Conservation (phyloP, 1,140 invertebrate species). For the Drosophila santomea region DNA sequence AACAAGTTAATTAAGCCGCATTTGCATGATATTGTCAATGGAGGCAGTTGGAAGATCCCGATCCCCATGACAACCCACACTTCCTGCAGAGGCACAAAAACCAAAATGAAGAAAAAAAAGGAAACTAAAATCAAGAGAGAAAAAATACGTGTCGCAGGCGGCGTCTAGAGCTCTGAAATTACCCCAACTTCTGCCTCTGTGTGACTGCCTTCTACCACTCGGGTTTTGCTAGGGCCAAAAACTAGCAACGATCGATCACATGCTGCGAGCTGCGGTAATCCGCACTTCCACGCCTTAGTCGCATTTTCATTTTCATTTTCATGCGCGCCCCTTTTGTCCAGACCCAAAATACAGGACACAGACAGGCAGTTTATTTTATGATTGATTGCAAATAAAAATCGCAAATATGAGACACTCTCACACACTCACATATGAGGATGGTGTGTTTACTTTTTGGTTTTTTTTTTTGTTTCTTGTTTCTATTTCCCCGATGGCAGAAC, state of each 20-base stretch:
- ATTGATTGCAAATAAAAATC: constrained; percentile 84
- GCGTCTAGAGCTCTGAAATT: constrained; percentile 51
- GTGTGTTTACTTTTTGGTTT: constrained; percentile 75
- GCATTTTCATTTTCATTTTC: constrained; percentile 79
- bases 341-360: constrained; percentile 56
- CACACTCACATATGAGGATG: constrained; percentile 29
- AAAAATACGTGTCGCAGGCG: constrained; percentile 77
- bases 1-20: constrained; percentile 83
- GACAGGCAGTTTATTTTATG: constrained; percentile 82
- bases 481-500: constrained; percentile 15
- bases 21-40: constrained; percentile 69
- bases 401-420: constrained; percentile 66
- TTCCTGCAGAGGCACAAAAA: constrained; percentile 58
- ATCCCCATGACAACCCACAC: constrained; percentile 66
- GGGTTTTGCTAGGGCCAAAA: constrained; percentile 8
- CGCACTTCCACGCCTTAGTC: constrained; percentile 80
- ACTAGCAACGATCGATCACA: constrained; percentile 74
- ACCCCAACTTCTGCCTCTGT: background rate
- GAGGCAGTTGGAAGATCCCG: constrained; percentile 11
- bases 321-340: constrained; percentile 71
- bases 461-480: constrained; percentile 39
- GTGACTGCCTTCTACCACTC: background rate
- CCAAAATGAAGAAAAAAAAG: constrained; percentile 26
- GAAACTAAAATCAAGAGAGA: too few relatives aligned
- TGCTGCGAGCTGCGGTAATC: constrained; percentile 81